Conservation (phyloP, 1,140 invertebrate genomes). For the Melitaea cinxia region DNA sequence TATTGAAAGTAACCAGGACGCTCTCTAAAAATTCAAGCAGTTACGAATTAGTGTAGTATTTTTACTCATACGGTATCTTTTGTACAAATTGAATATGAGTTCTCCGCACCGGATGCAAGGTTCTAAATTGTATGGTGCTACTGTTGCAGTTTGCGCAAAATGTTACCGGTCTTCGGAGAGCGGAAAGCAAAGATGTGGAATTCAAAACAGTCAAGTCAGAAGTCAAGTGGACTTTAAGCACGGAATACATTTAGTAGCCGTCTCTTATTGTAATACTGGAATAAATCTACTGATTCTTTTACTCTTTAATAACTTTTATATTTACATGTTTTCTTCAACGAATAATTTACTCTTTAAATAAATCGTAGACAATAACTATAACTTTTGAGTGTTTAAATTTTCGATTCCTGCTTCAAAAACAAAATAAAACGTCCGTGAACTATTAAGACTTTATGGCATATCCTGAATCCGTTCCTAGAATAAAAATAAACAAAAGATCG, state of each 20-base stretch:
- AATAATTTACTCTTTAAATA: not conserved
- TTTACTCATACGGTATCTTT: slow-evolving; percentile 53
- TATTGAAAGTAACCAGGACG: slow-evolving; percentile 35
- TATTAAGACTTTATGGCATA: slow-evolving; percentile 53
- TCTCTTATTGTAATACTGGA: slow-evolving; percentile 51
- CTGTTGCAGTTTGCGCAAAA: slow-evolving; percentile 50
- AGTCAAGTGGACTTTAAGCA: slow-evolving; percentile 63
- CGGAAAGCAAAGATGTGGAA: slow-evolving; percentile 62
- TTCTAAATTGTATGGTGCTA: slow-evolving; percentile 36
- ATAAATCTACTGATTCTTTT: slow-evolving; percentile 55
- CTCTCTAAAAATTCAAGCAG: slow-evolving; percentile 61
- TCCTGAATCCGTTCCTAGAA: slow-evolving; percentile 47
- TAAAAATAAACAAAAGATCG: slow-evolving; percentile 52
- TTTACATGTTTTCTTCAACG: not conserved
- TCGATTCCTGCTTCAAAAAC: not conserved
- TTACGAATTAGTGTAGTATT: slow-evolving; percentile 67
- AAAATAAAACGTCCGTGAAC: slow-evolving; percentile 53
- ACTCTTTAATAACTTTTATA: not conserved
- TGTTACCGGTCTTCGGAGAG: slow-evolving; percentile 48
- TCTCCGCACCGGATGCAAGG: slow-evolving; percentile 37
- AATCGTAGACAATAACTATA: not conserved
- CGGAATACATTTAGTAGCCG: slow-evolving; percentile 61
- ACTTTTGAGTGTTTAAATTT: slow-evolving; percentile 27
- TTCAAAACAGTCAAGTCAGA: slow-evolving; percentile 66
- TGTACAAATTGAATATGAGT: slow-evolving; percentile 43